Conservation (phyloP, 2,113 vertebrate species). For the Microtus ochrogaster region DNA sequence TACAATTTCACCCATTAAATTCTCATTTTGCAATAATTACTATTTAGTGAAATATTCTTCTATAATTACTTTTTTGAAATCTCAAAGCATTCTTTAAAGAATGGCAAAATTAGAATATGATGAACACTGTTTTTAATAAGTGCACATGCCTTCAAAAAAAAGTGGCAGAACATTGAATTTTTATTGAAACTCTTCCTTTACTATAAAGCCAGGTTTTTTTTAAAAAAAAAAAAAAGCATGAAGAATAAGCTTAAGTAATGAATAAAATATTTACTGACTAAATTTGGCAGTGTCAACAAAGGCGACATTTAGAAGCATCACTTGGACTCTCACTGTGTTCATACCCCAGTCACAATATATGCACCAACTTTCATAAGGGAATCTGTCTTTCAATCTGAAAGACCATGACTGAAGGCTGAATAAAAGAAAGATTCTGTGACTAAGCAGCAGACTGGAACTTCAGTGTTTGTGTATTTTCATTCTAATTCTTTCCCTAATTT, state of each 20-base stretch:
- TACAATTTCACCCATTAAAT: conserved; percentile 2
- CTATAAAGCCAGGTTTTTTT: not conserved
- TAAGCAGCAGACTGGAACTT: conserved; percentile 66
- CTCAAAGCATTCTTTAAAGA: conserved; percentile 17
- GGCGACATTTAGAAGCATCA: not conserved
- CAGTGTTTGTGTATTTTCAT: conserved; percentile 24
- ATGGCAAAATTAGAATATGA: not conserved
- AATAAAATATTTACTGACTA: conserved; percentile 48
- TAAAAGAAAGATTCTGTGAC: conserved; percentile 52
- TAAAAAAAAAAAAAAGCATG: not conserved
- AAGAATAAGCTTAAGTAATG: conserved; percentile 48
- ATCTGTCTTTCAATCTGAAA: conserved; percentile 62
- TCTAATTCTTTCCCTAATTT: conserved; percentile 62
- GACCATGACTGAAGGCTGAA: conserved; percentile 65
- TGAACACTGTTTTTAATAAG: not conserved
- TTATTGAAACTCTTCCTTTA: not conserved
- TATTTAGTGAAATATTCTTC: not conserved
- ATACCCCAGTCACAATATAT: not conserved
- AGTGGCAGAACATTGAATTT: not conserved
- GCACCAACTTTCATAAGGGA: conserved; percentile 61
- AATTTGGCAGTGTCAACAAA: not conserved
- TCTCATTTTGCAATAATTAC: not conserved
- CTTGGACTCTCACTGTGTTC: conserved; percentile 8
- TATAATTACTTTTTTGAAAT: not conserved
- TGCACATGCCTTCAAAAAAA: not conserved